Conservation (phyloP, 2,797 vertebrate genomes). For the Eidolon dupreanum region DNA sequence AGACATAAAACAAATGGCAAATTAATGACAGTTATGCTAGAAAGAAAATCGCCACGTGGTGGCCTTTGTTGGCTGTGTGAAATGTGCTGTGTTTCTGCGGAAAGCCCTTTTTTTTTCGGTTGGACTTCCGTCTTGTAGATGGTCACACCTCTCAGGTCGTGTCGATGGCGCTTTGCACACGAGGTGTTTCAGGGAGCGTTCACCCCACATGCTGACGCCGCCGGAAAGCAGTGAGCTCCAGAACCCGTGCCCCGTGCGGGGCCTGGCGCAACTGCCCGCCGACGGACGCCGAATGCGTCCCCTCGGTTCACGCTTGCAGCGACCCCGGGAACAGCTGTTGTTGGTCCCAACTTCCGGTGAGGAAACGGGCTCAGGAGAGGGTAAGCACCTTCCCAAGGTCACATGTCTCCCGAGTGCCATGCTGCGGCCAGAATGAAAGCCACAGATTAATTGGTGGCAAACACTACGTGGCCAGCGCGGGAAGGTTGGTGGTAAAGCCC, state of each 20-base stretch:
- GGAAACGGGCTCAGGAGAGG: too few relatives aligned
- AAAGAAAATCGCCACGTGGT: rapidly evolving
- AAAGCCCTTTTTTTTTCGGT: rapidly evolving
- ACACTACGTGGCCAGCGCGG: rapidly evolving
- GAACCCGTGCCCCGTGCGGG: too few relatives aligned
- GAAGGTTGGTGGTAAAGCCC: not conserved
- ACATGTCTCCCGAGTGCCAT: too few relatives aligned
- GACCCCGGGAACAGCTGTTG: too few relatives aligned
- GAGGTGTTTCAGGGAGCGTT: rapidly evolving
- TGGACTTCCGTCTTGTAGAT: rapidly evolving
- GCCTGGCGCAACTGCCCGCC: too few relatives aligned
- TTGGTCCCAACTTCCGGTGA: too few relatives aligned
- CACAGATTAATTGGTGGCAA: rapidly evolving
- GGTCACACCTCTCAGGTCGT: rapidly evolving
- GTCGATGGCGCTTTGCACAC: rapidly evolving
- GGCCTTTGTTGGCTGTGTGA: rapidly evolving
- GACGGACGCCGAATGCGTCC: too few relatives aligned
- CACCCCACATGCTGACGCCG: rapidly evolving
- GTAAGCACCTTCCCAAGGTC: too few relatives aligned
- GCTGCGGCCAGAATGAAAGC: not conserved
- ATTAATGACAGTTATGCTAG: rapidly evolving
- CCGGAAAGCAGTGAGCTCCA: too few relatives aligned
- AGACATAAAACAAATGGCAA: rapidly evolving
- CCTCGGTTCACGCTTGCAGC: too few relatives aligned
- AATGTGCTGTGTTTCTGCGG: rapidly evolving